These are phyloP conservation scores for Drosophila bocki DNA, from an alignment of 1,140 invertebrate genomes.

Conservation along the genomic window DNA sequence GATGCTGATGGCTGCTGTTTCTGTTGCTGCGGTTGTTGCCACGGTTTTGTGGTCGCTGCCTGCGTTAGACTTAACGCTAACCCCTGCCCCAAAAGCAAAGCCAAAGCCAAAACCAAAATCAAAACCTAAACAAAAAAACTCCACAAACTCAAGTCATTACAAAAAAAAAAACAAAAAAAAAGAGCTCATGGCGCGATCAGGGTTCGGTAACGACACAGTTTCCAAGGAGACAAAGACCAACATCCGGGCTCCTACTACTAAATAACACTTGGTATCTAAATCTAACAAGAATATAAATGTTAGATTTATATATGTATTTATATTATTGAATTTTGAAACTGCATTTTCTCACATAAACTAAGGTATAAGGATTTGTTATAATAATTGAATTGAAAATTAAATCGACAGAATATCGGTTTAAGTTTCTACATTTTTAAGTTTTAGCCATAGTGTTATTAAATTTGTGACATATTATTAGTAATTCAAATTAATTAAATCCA, in stretches of 20 bases:
- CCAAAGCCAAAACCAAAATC: constrained; percentile 11
- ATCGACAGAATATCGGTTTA: no score
- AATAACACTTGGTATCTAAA: background rate
- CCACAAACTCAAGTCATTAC: constrained; percentile 15
- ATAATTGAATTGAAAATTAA: no score
- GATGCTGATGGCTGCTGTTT: constrained; percentile 21
- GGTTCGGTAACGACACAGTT: constrained; percentile 6
- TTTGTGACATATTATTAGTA: no score
- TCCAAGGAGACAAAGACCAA: background rate
- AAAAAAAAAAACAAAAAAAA: background rate
- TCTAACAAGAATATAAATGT: no score
- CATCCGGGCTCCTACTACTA: background rate
- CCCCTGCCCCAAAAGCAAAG: constrained; percentile 12
- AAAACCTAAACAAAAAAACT: constrained; percentile 12
- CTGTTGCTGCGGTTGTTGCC: constrained; percentile 22
- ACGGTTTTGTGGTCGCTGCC: constrained; percentile 23
- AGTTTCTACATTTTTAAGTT: no score
- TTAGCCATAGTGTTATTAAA: no score
- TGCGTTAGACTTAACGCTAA: constrained; percentile 37
- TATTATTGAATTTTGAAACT: no score
- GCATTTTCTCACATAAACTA: no score
- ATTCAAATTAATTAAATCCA: no score
- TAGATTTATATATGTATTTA: no score
- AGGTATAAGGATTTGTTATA: no score
- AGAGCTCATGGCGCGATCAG: constrained; percentile 6